These are phyloP conservation scores for Hydropsyche tenuis DNA, from an alignment of 1,140 invertebrate genomes.

Conservation along the genomic window DNA sequence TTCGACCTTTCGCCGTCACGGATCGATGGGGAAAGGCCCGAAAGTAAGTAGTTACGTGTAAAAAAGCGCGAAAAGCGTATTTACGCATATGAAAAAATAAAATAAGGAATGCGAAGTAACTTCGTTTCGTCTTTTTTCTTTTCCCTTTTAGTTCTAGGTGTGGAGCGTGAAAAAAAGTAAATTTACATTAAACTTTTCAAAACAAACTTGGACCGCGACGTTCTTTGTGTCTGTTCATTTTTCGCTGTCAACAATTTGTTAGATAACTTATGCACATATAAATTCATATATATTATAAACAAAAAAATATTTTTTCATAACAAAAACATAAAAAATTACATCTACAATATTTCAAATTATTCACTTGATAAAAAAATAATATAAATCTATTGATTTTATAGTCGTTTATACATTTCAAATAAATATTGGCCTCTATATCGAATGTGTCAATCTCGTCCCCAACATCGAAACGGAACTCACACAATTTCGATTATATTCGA, in stretches of 20 bases:
- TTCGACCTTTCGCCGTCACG: too few relatives aligned
- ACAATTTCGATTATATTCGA: too few relatives aligned
- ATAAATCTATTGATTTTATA: background rate
- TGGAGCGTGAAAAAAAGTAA: background rate
- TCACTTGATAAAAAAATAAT: background rate
- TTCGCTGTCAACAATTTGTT: conserved; percentile 19
- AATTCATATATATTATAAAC: background rate
- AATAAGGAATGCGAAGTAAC: too few relatives aligned
- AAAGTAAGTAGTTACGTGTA: too few relatives aligned
- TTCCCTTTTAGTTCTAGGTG: too few relatives aligned
- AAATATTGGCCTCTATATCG: background rate
- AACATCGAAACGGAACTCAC: too few relatives aligned
- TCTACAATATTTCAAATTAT: background rate
- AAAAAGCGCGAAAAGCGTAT: too few relatives aligned
- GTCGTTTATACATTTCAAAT: background rate
- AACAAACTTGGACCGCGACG: background rate
- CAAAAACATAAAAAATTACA: background rate
- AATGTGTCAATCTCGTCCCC: too few relatives aligned
- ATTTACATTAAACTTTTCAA: conserved; percentile 31
- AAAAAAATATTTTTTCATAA: background rate
- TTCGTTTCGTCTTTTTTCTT: too few relatives aligned
- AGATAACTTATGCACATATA: conserved; percentile 15
- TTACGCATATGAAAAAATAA: too few relatives aligned
- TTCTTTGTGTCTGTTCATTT: conserved; percentile 10
- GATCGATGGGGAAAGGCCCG: too few relatives aligned